Conservation (phyloP, 1,140 invertebrate genomes). For the Ostrea denselamellosa region DNA sequence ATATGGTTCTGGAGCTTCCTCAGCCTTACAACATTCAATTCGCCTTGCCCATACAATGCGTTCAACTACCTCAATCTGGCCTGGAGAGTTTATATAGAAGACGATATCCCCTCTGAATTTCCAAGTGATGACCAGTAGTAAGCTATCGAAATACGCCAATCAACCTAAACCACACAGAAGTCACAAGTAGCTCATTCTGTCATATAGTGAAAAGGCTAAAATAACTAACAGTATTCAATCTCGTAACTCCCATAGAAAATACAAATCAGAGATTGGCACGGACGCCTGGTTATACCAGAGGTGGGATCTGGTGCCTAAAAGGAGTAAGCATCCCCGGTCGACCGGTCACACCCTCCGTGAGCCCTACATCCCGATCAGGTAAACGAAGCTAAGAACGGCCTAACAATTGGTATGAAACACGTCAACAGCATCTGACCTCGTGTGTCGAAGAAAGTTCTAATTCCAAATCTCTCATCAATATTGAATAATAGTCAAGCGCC, state of each 20-base stretch:
- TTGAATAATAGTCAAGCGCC: constrained; percentile 42
- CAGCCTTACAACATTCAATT: constrained; percentile 1
- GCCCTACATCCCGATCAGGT: too few species aligned
- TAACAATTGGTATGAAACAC: too few species aligned
- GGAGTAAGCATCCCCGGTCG: too few species aligned
- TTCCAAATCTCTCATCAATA: constrained; percentile 53
- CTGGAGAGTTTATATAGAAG: constrained; percentile 53
- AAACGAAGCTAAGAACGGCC: too few species aligned
- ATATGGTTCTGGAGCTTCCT: background rate
- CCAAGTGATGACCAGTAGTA: constrained; percentile 42
- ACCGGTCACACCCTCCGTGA: too few species aligned
- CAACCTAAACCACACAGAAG: background rate
- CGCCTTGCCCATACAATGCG: background rate
- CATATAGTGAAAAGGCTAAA: too few species aligned
- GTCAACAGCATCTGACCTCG: constrained; percentile 41
- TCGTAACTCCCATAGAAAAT: too few species aligned
- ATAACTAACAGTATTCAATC: too few species aligned
- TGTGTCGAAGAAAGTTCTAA: constrained; percentile 48
- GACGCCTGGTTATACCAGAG: too few species aligned
- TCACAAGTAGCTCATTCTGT: constrained; percentile 39
- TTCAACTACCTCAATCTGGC: constrained; percentile 37
- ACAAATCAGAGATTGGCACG: too few species aligned
- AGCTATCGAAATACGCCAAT: constrained; percentile 36
- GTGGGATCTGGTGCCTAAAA: too few species aligned
- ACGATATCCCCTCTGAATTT: constrained; percentile 47